A percentile compares a stretch with the other conserved stretches of the same genome.
These are phyloP conservation scores for Drosophila melanosoma DNA, from an alignment of 2,888 invertebrate genomes.

Conservation along the genomic window DNA sequence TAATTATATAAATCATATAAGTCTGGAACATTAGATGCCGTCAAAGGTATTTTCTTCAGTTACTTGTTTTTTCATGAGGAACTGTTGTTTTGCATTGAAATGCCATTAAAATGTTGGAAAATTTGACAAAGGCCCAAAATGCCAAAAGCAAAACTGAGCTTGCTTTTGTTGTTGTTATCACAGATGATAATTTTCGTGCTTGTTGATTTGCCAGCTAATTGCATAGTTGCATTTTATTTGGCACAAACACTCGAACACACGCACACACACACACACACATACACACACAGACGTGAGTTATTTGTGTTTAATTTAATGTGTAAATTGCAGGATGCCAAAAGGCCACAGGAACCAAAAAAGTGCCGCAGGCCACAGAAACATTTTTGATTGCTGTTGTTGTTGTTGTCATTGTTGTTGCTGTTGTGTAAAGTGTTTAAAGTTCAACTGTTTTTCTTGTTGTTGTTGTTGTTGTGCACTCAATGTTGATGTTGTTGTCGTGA, in stretches of 20 bases:
- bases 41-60: background rate
- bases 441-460: conserved; percentile 28
- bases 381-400: conserved; percentile 13
- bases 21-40: background rate
- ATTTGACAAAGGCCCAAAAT: background rate
- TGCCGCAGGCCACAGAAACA: conserved; percentile 36
- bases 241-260: conserved; percentile 18
- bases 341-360: conserved; percentile 46
- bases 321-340: conserved; percentile 65
- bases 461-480: conserved; percentile 18
- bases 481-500: conserved; percentile 39
- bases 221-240: conserved; percentile 66
- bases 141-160: background rate
- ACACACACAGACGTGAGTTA: conserved; percentile 55
- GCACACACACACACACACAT: background rate
- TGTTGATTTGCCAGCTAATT: conserved; percentile 74
- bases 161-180: conserved; percentile 14
- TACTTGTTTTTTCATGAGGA: background rate
- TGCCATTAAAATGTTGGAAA: background rate
- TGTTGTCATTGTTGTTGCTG: conserved; percentile 28
- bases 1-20: background rate
- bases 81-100: background rate
- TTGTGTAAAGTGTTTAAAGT: conserved; percentile 70
- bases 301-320: conserved; percentile 79
- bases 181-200: conserved; percentile 54